Evolutionary conservation across 1,140 invertebrate genomes (phyloP).

Genomic region (Trichomalopsis sarcophagae): DNA sequence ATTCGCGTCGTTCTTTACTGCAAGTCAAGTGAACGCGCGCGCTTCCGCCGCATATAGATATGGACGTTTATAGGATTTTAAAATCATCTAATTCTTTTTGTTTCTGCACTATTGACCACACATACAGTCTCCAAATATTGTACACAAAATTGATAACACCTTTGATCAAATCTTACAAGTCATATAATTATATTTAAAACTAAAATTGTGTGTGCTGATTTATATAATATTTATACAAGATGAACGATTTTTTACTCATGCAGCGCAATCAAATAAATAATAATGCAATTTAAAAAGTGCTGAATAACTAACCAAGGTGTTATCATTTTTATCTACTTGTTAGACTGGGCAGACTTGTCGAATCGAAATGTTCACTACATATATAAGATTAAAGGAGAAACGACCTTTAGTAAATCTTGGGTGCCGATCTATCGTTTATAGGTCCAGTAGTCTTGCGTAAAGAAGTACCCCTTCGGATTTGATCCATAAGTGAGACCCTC

Average conservation of each 20-base stretch:
- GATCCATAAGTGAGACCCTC: conserved; percentile 89
- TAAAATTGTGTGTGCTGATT: not conserved
- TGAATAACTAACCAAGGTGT: not conserved
- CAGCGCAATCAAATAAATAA: not conserved
- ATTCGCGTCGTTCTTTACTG: conserved; percentile 14
- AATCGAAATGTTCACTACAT: conserved; percentile 8
- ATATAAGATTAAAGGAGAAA: not conserved
- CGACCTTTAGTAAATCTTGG: conserved; percentile 79
- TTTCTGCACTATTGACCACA: conserved; percentile 9
- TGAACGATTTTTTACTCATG: not conserved
- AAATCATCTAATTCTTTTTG: conserved; percentile 7
- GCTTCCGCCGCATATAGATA: conserved; percentile 20
- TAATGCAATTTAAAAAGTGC: not conserved
- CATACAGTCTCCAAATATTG: conserved; percentile 3
- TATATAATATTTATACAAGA: not conserved
- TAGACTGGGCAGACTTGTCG: not conserved
- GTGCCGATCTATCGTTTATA: conserved; percentile 80
- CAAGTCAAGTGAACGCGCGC: conserved; percentile 26
- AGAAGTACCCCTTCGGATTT: conserved; percentile 89
- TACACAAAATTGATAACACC: conserved; percentile 3
- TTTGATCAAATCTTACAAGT: not conserved
- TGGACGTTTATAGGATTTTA: conserved; percentile 43
- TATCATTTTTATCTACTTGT: conserved; percentile 14
- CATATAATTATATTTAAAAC: not conserved
- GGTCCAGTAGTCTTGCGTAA: conserved; percentile 81